Base-by-base conservation (phyloP, 2,888 invertebrate genomes). In the Aproaerema taeniolella region DNA sequence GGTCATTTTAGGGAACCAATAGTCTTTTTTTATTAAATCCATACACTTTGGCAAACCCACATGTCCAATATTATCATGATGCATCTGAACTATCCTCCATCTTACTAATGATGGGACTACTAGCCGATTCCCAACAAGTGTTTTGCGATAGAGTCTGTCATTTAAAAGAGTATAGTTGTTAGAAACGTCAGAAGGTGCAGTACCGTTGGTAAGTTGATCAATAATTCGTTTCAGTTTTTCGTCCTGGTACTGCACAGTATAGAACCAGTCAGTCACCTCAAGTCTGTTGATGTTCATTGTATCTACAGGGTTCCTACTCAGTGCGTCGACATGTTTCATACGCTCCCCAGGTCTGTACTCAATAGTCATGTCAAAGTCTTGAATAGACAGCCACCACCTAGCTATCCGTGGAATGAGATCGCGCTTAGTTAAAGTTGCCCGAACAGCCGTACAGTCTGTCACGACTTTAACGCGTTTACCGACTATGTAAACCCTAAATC, bases 31-130 rank as follows among this genome's bases (percentile, higher is more conserved):
- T 9, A 66, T 55, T 5, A 59, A 10, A 2, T 52, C 47, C 10
- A n/a, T 24, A 30, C 54, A 55, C 9, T 45, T 38, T n/a, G 57
- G 39, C 2, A 57, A 39, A 0, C 55, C 55, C 9, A 55, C 40
- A 38, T 67, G 61, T 1, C 66, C 65, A 9, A 65, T 57, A 1
- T 64, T 52, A 42, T 67, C 63, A 38, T 64, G 66, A 31, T 54
- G 49, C 54, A 54, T 63, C 26, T 58, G 58, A 1, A 61, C n/a
- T 3, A 67, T 36, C 38, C 45, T 61, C 52, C 61, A 69, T 7
- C 58, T 43, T 16, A 56, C 53, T 2, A 9, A 26, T 10, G 32
- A 35, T 1, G 62, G 63, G 0, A 65, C 61, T 13, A 58, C 55
- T 2, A 66, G 44, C 12, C 55, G 43, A 32, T 53, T 49, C 2